Evolutionary conservation across 1,140 invertebrate genomes (phyloP).

Genomic region (Drosophila micromelanica): DNA sequence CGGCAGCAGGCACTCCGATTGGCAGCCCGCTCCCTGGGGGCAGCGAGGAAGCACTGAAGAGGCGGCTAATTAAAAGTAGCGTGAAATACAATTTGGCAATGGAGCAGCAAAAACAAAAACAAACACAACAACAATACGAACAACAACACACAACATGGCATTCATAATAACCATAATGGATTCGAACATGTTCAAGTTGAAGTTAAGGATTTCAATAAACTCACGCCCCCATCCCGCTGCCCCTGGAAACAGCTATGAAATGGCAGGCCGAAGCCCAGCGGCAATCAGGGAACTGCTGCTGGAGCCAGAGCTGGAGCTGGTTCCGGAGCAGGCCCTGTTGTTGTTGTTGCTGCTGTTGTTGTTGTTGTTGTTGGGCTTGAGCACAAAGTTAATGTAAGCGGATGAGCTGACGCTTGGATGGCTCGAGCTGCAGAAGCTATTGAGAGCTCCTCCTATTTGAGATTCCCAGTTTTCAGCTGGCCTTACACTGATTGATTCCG

Average conservation of each 20-base stretch:
- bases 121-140: slow-evolving; percentile 12
- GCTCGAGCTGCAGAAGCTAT: not conserved
- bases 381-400: slow-evolving; percentile 46
- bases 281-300: not conserved
- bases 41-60: slow-evolving; percentile 9
- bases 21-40: not conserved
- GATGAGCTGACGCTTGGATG: slow-evolving; percentile 39
- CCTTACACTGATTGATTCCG: slow-evolving; percentile 24
- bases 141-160: slow-evolving; percentile 15
- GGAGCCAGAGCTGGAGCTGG: not conserved
- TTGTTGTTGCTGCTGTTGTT: too few relatives aligned
- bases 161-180: slow-evolving; percentile 53
- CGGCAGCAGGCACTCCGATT: slow-evolving; percentile 10
- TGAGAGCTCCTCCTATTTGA: not conserved
- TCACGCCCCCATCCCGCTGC: not conserved
- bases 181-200: slow-evolving; percentile 52
- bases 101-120: slow-evolving; percentile 13
- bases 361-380: slow-evolving; percentile 19
- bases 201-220: slow-evolving; percentile 42
- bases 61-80: slow-evolving; percentile 76
- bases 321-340: not conserved
- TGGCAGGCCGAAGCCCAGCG: slow-evolving; percentile 1
- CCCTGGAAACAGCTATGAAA: slow-evolving; percentile 19
- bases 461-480: slow-evolving; percentile 25
- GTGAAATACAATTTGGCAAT: slow-evolving; percentile 68